phyloP scores from a whole-genome alignment of 2,113 vertebrate genomes.

The Thamnaconus septentrionalis region DNA sequence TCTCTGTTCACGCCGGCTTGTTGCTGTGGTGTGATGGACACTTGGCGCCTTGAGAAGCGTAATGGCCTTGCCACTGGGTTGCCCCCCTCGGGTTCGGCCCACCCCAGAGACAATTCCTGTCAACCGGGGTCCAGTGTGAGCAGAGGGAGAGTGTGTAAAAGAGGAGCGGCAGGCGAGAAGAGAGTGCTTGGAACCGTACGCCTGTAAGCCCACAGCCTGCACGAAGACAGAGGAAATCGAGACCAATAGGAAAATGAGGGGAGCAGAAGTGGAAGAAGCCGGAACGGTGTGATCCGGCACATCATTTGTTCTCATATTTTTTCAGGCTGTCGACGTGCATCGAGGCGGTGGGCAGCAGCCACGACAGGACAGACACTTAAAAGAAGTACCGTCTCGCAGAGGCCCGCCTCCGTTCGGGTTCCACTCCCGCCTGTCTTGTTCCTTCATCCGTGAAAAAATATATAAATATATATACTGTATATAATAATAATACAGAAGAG shows the following conservation, averaged over 20 bases:
- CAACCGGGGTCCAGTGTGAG: slow-evolving; percentile 22
- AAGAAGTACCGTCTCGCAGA: slow-evolving; percentile 46
- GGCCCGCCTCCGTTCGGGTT: slow-evolving; percentile 13
- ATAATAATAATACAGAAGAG: slow-evolving; percentile 43
- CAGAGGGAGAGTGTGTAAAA: slow-evolving; percentile 49
- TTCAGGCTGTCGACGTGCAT: too few relatives aligned
- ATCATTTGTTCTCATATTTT: too few relatives aligned
- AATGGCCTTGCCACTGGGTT: slow-evolving; percentile 44
- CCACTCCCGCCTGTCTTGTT: slow-evolving; percentile 4
- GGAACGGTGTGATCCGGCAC: too few relatives aligned
- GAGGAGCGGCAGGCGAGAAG: slow-evolving; percentile 18
- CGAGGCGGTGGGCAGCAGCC: too few relatives aligned
- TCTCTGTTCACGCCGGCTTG: not conserved
- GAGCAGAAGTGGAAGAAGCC: too few relatives aligned
- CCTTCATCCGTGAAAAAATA: slow-evolving; percentile 42
- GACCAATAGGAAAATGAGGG: too few relatives aligned
- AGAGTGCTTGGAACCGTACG: slow-evolving; percentile 46
- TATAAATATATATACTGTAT: slow-evolving; percentile 32
- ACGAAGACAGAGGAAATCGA: not conserved
- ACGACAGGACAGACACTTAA: slow-evolving; percentile 11
- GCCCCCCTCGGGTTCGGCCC: slow-evolving; percentile 37
- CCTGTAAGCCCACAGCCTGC: slow-evolving; percentile 28
- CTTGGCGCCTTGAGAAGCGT: slow-evolving; percentile 28
- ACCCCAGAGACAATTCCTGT: slow-evolving; percentile 31
- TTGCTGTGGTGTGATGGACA: slow-evolving; percentile 25